A percentile compares a stretch with the other conserved stretches of the same genome.
Conservation (phyloP, 2,888 invertebrate species). For the Chrysodeixis includens region DNA sequence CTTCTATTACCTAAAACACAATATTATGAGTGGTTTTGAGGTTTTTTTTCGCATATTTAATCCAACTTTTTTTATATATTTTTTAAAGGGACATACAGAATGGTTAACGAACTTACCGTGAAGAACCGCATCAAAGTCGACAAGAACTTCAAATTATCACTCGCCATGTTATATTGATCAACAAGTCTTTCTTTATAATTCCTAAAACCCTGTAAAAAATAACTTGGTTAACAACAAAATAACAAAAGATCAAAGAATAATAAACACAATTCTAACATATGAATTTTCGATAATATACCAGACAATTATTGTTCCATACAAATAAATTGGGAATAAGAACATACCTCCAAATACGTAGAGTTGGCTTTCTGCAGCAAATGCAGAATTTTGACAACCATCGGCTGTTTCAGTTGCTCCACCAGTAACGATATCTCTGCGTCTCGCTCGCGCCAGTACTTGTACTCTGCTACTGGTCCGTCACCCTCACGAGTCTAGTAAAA, state of each 20-base stretch:
- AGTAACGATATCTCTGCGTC: slow-evolving; percentile 93
- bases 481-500: slow-evolving; percentile 88
- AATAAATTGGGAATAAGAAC: too few species aligned
- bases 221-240: slow-evolving; percentile 41
- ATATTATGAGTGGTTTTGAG: too few species aligned
- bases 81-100: too few species aligned
- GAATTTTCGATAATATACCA: too few species aligned
- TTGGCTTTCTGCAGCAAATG: slow-evolving; percentile 87
- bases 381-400: slow-evolving; percentile 90
- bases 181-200: slow-evolving; percentile 90
- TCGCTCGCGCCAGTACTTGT: slow-evolving; percentile 95
- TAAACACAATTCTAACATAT: too few species aligned
- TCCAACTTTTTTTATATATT: too few species aligned
- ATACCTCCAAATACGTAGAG: slow-evolving; percentile 87
- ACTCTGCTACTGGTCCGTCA: slow-evolving; percentile 95
- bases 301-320: too few species aligned
- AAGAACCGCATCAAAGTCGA: slow-evolving; percentile 93
- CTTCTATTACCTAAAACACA: slow-evolving; percentile 90
- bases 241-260: too few species aligned
- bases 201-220: slow-evolving; percentile 89
- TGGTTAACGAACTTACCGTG: slow-evolving; percentile 75
- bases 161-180: slow-evolving; percentile 92
- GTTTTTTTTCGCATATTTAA: too few species aligned
- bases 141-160: slow-evolving; percentile 94
- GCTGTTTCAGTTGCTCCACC: slow-evolving; percentile 94